Evolutionary conservation across 1,140 invertebrate species (phyloP), one percentile per base, ranked within the genome.

Genomic region (Drosophila sproati): DNA sequence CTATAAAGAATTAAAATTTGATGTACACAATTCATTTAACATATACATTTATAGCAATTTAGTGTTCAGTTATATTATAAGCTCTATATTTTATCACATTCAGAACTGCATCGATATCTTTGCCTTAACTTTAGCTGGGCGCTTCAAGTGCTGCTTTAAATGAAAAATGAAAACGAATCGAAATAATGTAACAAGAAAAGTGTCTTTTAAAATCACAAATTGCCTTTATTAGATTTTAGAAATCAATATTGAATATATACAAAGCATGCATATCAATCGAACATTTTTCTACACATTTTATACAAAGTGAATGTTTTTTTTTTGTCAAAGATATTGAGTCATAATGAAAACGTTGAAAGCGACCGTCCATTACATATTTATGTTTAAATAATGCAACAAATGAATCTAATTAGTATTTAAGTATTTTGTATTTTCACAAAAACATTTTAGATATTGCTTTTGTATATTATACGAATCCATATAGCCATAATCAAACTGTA

Each of bases 201-300:
- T 89, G 80, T 89, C 80, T 89, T 89, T 54, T 60, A 39, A 64
- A 68, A 72, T 85, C 85, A 89, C 80, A 89, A 89, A 83, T 81
- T 89, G 85, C 85, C 85, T 89, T 87, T 88, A 87, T 62, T 89
- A 89, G 85, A 89, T 89, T 89, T 89, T 89, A 89, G 85, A 89
- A 89, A 89, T 89, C 85, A 51, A 78, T 83, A 88, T 66, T 50
- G 56, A 81, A 72, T 72, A 66, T 56, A 32, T 32, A 39, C 51
- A 59, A n/a, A 54, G 60, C 69, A 76, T 77, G 70, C 57, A 68
- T 77, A 73, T 73, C 74, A 73, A 55, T 50, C 39, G 47, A 39
- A 2, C 28, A 55, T 31, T 48, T 32, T 47, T 66, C 31, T 73
- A 55, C 48, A 39, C 48, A 67, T 31, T 20, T 29, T 39, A 57